phyloP scores from a whole-genome alignment of 2,113 vertebrate genomes.

The Oncorhynchus tshawytscha region DNA sequence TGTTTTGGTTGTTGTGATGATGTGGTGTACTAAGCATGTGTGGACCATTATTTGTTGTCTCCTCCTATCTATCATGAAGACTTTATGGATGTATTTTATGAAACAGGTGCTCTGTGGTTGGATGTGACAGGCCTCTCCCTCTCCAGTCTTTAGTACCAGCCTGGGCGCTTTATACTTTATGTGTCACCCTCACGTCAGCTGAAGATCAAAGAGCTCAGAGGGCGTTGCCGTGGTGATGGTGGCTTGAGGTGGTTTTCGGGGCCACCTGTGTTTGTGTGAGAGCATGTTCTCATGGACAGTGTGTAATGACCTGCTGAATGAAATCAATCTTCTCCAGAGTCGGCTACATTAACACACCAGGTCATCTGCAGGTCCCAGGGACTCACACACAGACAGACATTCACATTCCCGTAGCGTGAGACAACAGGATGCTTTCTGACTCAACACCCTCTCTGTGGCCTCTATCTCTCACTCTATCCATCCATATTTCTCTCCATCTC shows the following conservation, averaged over 20 bases:
- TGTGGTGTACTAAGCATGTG: slow-evolving; percentile 18
- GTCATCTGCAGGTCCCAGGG: too few species aligned
- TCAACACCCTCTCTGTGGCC: background rate
- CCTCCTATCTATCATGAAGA: slow-evolving; percentile 14
- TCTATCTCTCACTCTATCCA: background rate
- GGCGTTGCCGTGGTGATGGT: background rate
- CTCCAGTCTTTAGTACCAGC: background rate
- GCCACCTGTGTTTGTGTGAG: background rate
- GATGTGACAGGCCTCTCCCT: background rate
- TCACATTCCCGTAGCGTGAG: slow-evolving; percentile 18
- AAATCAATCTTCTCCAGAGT: slow-evolving; percentile 3
- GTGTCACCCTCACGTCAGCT: slow-evolving; percentile 2
- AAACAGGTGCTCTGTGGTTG: slow-evolving; percentile 22
- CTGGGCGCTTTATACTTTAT: background rate
- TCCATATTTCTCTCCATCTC: background rate
- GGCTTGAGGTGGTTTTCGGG: background rate
- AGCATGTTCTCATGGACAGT: background rate
- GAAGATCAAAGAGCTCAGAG: slow-evolving; percentile 2
- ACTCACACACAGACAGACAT: background rate
- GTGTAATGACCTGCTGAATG: slow-evolving; percentile 1
- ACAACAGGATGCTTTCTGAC: slow-evolving; percentile 8
- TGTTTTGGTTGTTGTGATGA: slow-evolving; percentile 25
- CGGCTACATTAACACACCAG: slow-evolving; percentile 16
- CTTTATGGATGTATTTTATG: slow-evolving; percentile 27
- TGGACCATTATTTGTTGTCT: slow-evolving; percentile 19